Evolutionary conservation across 1,140 invertebrate genomes (phyloP).

Genomic region (Cydia amplana): DNA sequence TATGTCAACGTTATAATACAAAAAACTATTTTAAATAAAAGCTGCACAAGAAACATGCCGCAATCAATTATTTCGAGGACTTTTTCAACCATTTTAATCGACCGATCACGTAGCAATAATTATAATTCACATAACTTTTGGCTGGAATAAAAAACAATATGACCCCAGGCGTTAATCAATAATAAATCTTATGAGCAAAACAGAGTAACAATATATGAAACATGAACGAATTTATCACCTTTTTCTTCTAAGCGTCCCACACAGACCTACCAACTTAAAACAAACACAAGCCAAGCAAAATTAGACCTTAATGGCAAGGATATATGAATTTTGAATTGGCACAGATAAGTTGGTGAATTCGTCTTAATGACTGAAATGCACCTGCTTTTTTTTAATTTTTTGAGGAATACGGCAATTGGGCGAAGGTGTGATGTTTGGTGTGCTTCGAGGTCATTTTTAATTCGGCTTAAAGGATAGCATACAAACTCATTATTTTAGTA

Average conservation of each 20-base stretch:
- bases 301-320: background rate
- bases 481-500: background rate
- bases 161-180: background rate
- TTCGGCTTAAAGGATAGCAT: background rate
- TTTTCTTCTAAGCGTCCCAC: background rate
- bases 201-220: background rate
- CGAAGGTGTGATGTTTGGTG: slow-evolving; percentile 3
- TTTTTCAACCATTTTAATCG: slow-evolving; percentile 9
- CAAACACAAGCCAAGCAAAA: background rate
- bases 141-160: background rate
- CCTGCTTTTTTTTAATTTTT: slow-evolving; percentile 62
- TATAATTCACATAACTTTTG: slow-evolving; percentile 14
- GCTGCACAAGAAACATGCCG: background rate
- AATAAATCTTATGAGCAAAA: background rate
- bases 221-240: background rate
- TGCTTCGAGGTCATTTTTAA: background rate
- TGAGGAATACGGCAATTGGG: background rate
- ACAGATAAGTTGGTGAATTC: slow-evolving; percentile 41
- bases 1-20: too few relatives aligned
- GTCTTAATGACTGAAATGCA: slow-evolving; percentile 62
- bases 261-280: background rate
- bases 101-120: slow-evolving; percentile 18
- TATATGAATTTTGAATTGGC: background rate
- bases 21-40: slow-evolving; percentile 13
- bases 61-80: slow-evolving; percentile 2